Conservation (phyloP, 2,113 vertebrate genomes). For the Pygathrix nemaeus region DNA sequence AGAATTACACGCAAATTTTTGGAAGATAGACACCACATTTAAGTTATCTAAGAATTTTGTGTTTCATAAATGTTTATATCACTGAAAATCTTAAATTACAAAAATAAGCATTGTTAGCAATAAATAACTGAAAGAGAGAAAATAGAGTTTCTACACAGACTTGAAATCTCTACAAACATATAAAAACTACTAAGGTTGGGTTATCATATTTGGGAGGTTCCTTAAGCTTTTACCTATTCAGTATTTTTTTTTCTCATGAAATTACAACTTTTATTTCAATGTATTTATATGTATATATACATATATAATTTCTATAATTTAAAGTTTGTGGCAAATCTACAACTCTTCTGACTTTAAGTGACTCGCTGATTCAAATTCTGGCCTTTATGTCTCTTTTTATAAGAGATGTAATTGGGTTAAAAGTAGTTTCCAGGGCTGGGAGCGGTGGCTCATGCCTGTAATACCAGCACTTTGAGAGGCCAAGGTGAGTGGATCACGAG, state of each 20-base stretch:
- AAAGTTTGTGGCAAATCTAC: background rate
- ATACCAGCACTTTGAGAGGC: too few relatives aligned
- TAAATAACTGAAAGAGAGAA: background rate
- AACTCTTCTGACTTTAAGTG: background rate
- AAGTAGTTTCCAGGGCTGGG: background rate
- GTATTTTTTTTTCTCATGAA: background rate
- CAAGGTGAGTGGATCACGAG: too few relatives aligned
- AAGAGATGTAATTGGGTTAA: background rate
- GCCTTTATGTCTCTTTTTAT: background rate
- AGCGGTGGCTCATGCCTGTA: too few relatives aligned
- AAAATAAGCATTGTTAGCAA: background rate
- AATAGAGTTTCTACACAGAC: background rate
- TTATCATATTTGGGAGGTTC: background rate
- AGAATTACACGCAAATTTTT: background rate
- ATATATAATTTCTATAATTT: background rate
- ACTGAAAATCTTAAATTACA: background rate
- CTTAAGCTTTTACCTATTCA: background rate
- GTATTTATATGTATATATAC: too few relatives aligned
- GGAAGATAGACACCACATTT: background rate
- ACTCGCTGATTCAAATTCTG: background rate
- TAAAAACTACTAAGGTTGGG: background rate
- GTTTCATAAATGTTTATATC: background rate
- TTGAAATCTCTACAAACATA: background rate
- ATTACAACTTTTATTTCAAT: background rate
- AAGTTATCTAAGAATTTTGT: background rate